Base-by-base conservation (phyloP, 2,113 vertebrate genomes). In the Psittacula cyanocephala region DNA sequence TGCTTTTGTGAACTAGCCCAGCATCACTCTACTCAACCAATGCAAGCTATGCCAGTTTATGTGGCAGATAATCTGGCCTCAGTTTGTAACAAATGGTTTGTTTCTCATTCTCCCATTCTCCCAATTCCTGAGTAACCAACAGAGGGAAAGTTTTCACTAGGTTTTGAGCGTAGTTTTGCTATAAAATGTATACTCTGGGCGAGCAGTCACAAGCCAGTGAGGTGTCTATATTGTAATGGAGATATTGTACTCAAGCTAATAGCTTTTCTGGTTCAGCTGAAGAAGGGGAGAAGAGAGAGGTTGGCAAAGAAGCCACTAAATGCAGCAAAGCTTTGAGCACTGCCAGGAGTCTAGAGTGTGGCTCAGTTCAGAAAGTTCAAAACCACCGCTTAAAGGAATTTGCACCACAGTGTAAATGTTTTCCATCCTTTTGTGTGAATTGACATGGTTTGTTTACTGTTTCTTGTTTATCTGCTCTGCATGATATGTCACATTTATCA, bases 401-500 rank as follows among this genome's bases (percentile, higher is more conserved):
- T 59, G 20, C 33, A 59, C 13, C 55, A 3, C 33, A 60, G 11
- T 55, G 43, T 29, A 81, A 78, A n/a, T 55, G 27, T 75, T 92
- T 91, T 60, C 43, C 33, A 39, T 81, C 20, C 5, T 93, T 55
- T 84, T 28, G 59, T 78, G 1, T 78, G 68, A 81, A 83, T 52
- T 60, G 4, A 17, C 2, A 7, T 55, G 35, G 47, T 74, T 88
- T 93, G 50, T 88, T 95, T 88, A 53, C 53, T 46, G 50, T 55
- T 86, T 71, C 46, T 83, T 90, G 37, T 96, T 89, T 69, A 70
- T 69, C 71, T 94, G 64, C 70, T 91, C 64, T 90, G 57, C 60
- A 11, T 27, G 29, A 17, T 83, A 44, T 49, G 65, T 75, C 23
- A 19, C 29, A 35, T 85, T 89, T 67, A 81, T 90, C 76, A 75